These are phyloP conservation scores for Bembecia ichneumoniformis DNA, from an alignment of 2,888 invertebrate genomes.

Conservation along the genomic window DNA sequence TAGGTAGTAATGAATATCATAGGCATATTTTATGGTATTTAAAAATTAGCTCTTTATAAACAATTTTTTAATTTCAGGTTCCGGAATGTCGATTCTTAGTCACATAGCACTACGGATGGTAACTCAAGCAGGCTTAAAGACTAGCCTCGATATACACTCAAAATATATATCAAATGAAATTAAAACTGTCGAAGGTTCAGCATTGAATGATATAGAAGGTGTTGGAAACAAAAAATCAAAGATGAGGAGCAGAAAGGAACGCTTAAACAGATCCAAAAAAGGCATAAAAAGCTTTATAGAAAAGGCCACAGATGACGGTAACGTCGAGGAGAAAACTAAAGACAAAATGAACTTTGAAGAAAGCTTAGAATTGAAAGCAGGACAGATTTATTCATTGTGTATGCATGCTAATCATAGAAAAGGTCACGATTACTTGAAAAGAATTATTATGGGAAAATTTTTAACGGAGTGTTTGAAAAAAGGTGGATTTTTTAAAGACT, in stretches of 20 bases:
- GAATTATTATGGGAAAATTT: constrained; percentile 84
- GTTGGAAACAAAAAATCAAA: constrained; percentile 42
- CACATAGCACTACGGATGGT: constrained; percentile 82
- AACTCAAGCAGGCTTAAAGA: constrained; percentile 75
- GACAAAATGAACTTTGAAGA: constrained; percentile 39
- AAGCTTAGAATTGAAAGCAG: constrained; percentile 46
- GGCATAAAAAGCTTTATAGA: constrained; percentile 32
- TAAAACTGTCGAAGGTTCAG: constrained; percentile 40
- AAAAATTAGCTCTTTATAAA: background rate
- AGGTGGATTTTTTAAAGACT: constrained; percentile 74
- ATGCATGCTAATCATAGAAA: constrained; percentile 75
- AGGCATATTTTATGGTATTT: background rate
- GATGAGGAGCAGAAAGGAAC: constrained; percentile 55
- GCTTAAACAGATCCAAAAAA: constrained; percentile 49
- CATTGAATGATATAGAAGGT: constrained; percentile 52
- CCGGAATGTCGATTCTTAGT: constrained; percentile 86
- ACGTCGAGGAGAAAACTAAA: constrained; percentile 30
- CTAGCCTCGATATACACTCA: constrained; percentile 58
- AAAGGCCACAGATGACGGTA: constrained; percentile 34
- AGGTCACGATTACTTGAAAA: constrained; percentile 79
- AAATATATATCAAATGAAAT: constrained; percentile 42
- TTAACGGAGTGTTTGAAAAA: constrained; percentile 79
- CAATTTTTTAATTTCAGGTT: constrained; percentile 50
- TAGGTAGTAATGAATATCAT: constrained; percentile 70
- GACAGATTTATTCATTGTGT: constrained; percentile 76